Base-by-base conservation (phyloP, 2,113 vertebrate species). In the Hippocampus barbouri region DNA sequence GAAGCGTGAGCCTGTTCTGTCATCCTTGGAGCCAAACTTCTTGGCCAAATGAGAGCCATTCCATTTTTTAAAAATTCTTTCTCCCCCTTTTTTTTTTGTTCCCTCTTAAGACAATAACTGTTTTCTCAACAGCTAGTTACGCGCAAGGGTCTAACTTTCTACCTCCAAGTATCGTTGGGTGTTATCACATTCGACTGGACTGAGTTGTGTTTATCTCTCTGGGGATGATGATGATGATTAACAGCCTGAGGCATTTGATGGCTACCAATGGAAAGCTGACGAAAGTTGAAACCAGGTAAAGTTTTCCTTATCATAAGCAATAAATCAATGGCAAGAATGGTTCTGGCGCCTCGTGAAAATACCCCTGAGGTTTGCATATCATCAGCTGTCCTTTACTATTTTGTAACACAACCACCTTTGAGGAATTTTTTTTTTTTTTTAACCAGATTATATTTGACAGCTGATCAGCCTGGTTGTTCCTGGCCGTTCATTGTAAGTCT, bases 351-450 rank as follows among this genome's bases (percentile, higher is more conserved):
- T 27, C 59, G 60, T 41, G 8, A 41, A 61, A 69, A 74, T 47
- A n/a, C 68, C 57, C n/a, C 23, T 66, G 68, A 59, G 49, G 41
- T 60, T 61, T 83, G 49, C 20, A 65, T 34, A 70, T 79, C 38
- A 71, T 73, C 68, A 73, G 61, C n/a, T 43, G 14, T 25, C 8
- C 12, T 47, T 66, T 64, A 54, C 34, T 45, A 73, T 79, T 79
- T 69, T 61, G 53, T 45, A 25, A 74, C 62, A 73, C 38, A 57
- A 63, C 41, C n/a, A 43, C 30, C 43, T 59, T 11, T 59, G 30
- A 73, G 16, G 63, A 64, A n/a, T n/a, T n/a, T 27, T 27, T 27
- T 27, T 27, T 27, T 27, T 27, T 27, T 27, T 27, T 27, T 27
- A 27, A 27, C 27, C 27, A 27, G 27, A 27, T 27, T 2, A 27